phyloP scores from a whole-genome alignment of 2,797 vertebrate genomes.

The Phylloscopus collybita region DNA sequence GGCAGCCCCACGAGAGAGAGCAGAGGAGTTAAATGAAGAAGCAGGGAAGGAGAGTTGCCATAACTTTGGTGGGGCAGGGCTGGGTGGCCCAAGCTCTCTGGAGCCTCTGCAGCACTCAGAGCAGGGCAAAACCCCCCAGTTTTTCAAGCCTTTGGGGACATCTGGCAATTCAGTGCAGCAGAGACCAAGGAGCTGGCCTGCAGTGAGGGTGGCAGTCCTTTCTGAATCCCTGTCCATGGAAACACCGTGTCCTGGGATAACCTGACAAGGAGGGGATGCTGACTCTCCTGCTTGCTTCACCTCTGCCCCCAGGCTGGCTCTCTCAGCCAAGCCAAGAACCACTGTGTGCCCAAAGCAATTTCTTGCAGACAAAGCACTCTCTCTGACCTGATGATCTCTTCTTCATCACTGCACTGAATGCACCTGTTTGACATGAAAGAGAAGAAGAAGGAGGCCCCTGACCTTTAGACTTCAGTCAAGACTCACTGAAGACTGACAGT shows the following conservation, averaged over 20 bases:
- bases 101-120: not conserved
- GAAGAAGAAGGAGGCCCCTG: not conserved
- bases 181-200: not conserved
- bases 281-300: not conserved
- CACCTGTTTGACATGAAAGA: not conserved
- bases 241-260: not conserved
- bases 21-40: not conserved
- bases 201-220: not conserved
- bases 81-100: not conserved
- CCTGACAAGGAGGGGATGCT: not conserved
- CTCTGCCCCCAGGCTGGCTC: not conserved
- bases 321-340: not conserved
- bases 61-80: not conserved
- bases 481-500: not conserved
- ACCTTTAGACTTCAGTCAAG: not conserved
- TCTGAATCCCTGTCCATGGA: not conserved
- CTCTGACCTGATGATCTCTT: not conserved
- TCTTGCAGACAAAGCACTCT: not conserved
- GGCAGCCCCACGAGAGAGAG: accelerated
- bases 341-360: not conserved
- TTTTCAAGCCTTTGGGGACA: not conserved
- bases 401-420: not conserved
- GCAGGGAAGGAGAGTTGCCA: not conserved
- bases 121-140: not conserved
- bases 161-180: not conserved